phyloP scores from a whole-genome alignment of 1,140 invertebrate genomes.

The Ladona fulva region DNA sequence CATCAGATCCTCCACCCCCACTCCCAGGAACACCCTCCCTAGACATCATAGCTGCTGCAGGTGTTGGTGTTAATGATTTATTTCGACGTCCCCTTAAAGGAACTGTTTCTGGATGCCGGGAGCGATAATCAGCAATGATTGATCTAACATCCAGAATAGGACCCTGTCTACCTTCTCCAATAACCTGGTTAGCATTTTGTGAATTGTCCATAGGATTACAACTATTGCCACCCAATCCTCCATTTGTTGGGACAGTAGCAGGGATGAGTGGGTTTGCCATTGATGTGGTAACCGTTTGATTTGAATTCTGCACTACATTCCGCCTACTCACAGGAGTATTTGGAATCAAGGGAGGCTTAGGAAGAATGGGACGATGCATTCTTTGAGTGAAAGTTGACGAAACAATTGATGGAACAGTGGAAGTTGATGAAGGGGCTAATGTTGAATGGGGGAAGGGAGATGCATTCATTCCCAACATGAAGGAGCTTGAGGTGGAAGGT shows the following conservation, averaged over 20 bases:
- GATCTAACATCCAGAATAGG: slow-evolving; percentile 69
- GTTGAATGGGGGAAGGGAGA: neutral
- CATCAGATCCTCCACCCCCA: slow-evolving; percentile 31
- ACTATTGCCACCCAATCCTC: neutral
- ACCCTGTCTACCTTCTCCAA: slow-evolving; percentile 58
- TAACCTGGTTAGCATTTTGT: slow-evolving; percentile 33
- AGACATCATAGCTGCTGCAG: slow-evolving; percentile 8
- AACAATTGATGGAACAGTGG: neutral
- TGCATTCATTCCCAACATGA: neutral
- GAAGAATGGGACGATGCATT: slow-evolving; percentile 31
- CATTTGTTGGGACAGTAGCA: neutral
- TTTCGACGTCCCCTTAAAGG: slow-evolving; percentile 52
- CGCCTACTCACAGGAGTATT: neutral
- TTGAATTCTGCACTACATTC: neutral
- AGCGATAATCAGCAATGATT: slow-evolving; percentile 71
- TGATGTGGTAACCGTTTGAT: neutral
- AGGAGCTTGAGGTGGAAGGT: neutral
- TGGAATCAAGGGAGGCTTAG: slow-evolving; percentile 27
- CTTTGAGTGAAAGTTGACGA: neutral
- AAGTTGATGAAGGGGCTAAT: neutral
- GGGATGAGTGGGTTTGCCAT: neutral
- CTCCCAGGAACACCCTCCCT: slow-evolving; percentile 28
- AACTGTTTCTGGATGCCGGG: slow-evolving; percentile 58
- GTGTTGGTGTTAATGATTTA: slow-evolving; percentile 9
- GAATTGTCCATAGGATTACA: slow-evolving; percentile 8